Evolutionary conservation across 2,888 invertebrate species (phyloP), one percentile per base, ranked within the genome.

Genomic region (Scotopteryx bipunctaria): DNA sequence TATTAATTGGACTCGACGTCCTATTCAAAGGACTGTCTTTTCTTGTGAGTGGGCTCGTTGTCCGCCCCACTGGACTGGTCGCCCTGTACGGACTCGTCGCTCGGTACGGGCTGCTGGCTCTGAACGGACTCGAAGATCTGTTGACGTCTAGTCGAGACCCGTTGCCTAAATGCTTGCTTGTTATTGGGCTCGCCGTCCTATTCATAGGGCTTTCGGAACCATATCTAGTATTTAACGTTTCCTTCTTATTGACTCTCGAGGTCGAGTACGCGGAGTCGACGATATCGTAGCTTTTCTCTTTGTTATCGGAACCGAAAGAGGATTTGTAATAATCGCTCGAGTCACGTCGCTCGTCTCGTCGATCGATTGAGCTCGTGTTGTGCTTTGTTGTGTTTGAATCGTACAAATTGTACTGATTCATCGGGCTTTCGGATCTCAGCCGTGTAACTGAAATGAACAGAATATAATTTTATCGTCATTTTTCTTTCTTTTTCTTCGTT

Each of bases 1-100:
- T 87, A 77, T 88, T 88, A 74, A 88, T 87, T 67, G 93, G 92
- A 60, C 92, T 92, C 36, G 88, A 83, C 0, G 88, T 91, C 43
- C 92, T 89, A 57, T 92, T 91, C 63, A 91, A 76, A 58, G 90
- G 89, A 62, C 86, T 89, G 49, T 87, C 83, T 64, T 83, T 90
- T 60, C 91, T 91, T 43, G 90, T 78, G 55, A 92, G 83, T 3
- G 93, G 93, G 64, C 92, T 93, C 1, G 92, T 74, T 1, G 80
- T 91, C 68, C 82, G 91, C 64, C 71, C 92, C 71, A 83, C 76
- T 2, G 78, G 92, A 69, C 84, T 92, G 55, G 83, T 87, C 66
- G 71, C 89, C 73, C 72, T 84, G 73, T 64, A 86, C n/a, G 86
- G 86, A 49, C 86, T 86, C 69, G 73, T 86, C 64, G 64, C 90